phyloP scores from a whole-genome alignment of 2,113 vertebrate genomes.

The Antechinus flavipes region DNA sequence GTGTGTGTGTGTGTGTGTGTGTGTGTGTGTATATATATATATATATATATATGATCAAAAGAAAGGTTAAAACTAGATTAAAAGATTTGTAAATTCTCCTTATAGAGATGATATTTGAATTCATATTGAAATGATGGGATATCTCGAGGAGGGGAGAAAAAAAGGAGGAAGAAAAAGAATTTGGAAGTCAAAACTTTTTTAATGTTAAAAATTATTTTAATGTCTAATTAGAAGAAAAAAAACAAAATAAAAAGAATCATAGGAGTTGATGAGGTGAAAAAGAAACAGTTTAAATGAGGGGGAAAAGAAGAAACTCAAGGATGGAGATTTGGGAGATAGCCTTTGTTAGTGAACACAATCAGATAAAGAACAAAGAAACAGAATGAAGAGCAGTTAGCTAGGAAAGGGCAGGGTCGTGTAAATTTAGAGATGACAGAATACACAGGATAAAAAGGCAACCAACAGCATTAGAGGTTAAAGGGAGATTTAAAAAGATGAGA shows the following conservation, averaged over 20 bases:
- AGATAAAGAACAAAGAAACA: not conserved
- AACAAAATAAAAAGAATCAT: too few species aligned
- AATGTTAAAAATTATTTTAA: too few species aligned
- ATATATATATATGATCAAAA: not conserved
- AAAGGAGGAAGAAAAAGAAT: too few species aligned
- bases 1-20: too few species aligned
- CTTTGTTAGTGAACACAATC: not conserved
- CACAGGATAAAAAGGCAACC: not conserved
- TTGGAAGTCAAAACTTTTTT: too few species aligned
- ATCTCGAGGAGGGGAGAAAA: too few species aligned
- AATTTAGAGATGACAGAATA: not conserved
- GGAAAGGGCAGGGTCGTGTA: not conserved
- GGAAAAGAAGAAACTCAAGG: not conserved
- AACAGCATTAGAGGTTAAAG: not conserved
- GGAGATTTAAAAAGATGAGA: not conserved
- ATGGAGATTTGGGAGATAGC: not conserved
- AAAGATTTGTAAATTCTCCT: not conserved
- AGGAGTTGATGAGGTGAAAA: not conserved
- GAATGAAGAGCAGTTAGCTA: not conserved
- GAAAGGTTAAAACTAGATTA: not conserved
- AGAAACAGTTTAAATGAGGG: not conserved
- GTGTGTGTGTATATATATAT: too few species aligned
- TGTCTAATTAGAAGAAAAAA: too few species aligned
- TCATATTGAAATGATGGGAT: not conserved
- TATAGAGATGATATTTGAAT: not conserved